Evolutionary conservation across 1,140 invertebrate species (phyloP), one percentile per base, ranked within the genome.

Genomic region (Calephelis nemesis): DNA sequence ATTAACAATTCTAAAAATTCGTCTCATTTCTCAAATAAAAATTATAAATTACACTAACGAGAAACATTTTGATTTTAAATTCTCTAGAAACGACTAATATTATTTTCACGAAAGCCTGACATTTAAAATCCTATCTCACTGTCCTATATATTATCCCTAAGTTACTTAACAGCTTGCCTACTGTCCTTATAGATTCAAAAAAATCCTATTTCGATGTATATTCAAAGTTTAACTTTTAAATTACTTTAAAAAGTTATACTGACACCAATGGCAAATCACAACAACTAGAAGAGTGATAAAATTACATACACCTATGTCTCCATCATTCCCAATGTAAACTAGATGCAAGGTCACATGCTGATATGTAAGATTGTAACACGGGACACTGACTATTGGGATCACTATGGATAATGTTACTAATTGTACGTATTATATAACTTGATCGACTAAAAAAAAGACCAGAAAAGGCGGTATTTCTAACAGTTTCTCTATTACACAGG

Each of bases 151-250:
- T 40, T 52, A 52, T 15, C n/a, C 39, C 50, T 42, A 54, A 45
- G 13, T 63, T 45, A 63, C 45, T 15, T 47, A 19, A 47, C 62
- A 47, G 15, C 42, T 63, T 63, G 40, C 39, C 64, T 66, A 66
- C 64, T 52, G 64, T 15, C 64, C 64, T 66, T 66, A 66, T 69
- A 68, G 68, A 63, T 74, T 71, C 52, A 71, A 75, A 84, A 80
- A 76, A 69, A 70, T 78, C 80, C 66, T 71, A 72, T 85, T 91
- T 91, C 88, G 88, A 91, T 91, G 88, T 91, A 88, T 82, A 80
- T 76, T 69, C 73, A 75, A 75, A 72, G 72, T 76, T 58, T 58
- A 39, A 58, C 52, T 58, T 54, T 66, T 58, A 58, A 52, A 45
- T 45, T 45, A 45, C 39, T 65, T 64, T 47, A 45, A 66, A 47